Base-by-base conservation (phyloP, 2,888 invertebrate genomes). In the Hirtodrosophila duncani region DNA sequence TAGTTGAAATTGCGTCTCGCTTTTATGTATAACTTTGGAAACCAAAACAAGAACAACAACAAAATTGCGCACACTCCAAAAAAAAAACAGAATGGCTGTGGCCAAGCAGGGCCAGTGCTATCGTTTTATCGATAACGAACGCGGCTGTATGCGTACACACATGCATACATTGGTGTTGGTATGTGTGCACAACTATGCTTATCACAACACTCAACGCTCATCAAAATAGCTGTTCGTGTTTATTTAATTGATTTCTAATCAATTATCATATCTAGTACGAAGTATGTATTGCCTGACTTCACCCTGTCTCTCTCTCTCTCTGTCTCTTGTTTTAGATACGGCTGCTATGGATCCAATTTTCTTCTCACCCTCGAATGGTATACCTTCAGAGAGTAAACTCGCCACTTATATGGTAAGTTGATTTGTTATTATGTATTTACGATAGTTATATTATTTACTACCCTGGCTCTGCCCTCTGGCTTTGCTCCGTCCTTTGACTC, bases 371-470 rank as follows among this genome's bases (percentile, higher is more conserved):
- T 89, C 92, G 49, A 87, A 91, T 88, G 93, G 93, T 81, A 90
- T 94, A 79, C 94, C 94, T 34, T 92, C 94, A 86, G 94, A 94
- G 88, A 94, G 94, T 56, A 94, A 94, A 88, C 88, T 94, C 84
- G 93, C 92, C 53, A 94, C 93, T 57, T 94, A 94, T 85, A 94
- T 94, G 94, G 94, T 94, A 88, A 87, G 85, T 59, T 9, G 21
- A 43, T 7, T 36, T 44, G 8, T 48, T 48, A 9, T 36, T 49
- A n/a, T n/a, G 16, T 49, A 45, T 6, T 17, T 20, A 11, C 23
- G 24, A 2, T 8, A 11, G 3, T 31, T 41, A 3, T 11, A 2
- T 3, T 26, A 9, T 9, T 8, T 9, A 9, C 11, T 26, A 9
- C 26, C 11, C 6, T 26, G 3, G 4, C 11, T 26, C n/a, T 26